phyloP scores from a whole-genome alignment of 2,113 vertebrate species.

The Fukomys damarensis region DNA sequence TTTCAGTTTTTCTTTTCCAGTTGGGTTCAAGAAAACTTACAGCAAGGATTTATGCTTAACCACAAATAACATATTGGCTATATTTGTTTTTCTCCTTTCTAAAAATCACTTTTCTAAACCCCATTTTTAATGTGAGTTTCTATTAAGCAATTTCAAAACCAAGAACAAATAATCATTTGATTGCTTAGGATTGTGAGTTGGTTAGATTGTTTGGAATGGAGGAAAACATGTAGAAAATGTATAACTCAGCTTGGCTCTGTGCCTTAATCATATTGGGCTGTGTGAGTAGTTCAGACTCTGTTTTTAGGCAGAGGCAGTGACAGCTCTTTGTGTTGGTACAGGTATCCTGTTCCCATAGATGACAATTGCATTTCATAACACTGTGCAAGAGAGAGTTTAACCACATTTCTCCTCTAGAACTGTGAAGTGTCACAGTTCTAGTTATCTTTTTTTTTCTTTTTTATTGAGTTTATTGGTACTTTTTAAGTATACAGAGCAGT shows the following conservation, averaged over 20 bases:
- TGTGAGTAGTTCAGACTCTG: too few species aligned
- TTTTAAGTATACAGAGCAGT: too few species aligned
- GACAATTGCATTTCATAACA: neutral
- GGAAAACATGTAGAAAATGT: neutral
- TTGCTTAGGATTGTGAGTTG: neutral
- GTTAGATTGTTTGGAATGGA: neutral
- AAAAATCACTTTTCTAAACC: neutral
- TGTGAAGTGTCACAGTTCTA: neutral
- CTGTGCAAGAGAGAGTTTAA: neutral
- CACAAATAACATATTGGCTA: neutral
- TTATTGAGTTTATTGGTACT: too few species aligned
- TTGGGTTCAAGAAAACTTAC: neutral
- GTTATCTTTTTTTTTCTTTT: conserved; percentile 37
- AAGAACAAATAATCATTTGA: neutral
- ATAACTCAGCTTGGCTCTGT: neutral
- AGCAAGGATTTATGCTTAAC: neutral
- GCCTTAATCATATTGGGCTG: neutral
- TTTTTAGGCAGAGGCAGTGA: neutral
- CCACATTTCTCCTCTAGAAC: neutral
- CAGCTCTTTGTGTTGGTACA: neutral
- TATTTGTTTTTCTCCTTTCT: conserved; percentile 30
- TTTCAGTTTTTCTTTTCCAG: neutral
- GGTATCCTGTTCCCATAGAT: too few species aligned
- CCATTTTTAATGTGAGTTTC: conserved; percentile 13
- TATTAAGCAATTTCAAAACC: conserved; percentile 35